Evolutionary conservation across 2,888 invertebrate species (phyloP), one percentile per base, ranked within the genome.

Genomic region (Graphium colonna): DNA sequence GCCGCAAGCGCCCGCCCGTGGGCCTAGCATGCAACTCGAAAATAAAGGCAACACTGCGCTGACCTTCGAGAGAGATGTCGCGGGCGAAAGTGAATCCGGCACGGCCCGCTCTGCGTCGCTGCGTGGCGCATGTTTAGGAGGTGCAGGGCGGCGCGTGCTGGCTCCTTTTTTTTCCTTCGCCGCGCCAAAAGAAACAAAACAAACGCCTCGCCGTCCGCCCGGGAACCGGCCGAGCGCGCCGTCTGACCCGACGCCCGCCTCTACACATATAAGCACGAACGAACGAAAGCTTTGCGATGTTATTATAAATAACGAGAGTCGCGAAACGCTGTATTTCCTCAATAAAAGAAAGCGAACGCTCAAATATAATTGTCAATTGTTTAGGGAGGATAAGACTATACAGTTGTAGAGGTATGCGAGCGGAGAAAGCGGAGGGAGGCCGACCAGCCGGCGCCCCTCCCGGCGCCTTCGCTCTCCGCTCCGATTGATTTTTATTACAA

Each of bases 401-500:
- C 74, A 59, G 56, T 65, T 71, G 75, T 79, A 79, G 26, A 26
- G 77, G 59, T 79, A 76, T 78, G 73, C 73, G 70, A 60, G 65
- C 62, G 60, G 66, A 71, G 61, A 63, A 67, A 61, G 66, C 67
- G 70, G 68, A 63, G 63, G 64, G 64, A 66, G 66, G 67, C 62
- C 88, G 82, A 72, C 82, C 81, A 74, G 82, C 75, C 83, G 82
- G 82, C 83, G 81, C 85, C 83, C 81, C 82, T 75, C 82, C 67
- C 81, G 85, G 80, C 80, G 85, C 85, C 84, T 82, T 82, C 84
- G 82, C 82, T 81, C 87, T 85, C 82, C 82, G 82, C 88, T 85
- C 83, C 91, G 89, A 90, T 90, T 90, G 89, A 90, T 89, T 90
- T 90, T 90, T 89, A 90, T 90, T 90, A 89, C 88, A 88, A 88